phyloP scores from a whole-genome alignment of 2,888 invertebrate species.

The Lapara coniferarum region DNA sequence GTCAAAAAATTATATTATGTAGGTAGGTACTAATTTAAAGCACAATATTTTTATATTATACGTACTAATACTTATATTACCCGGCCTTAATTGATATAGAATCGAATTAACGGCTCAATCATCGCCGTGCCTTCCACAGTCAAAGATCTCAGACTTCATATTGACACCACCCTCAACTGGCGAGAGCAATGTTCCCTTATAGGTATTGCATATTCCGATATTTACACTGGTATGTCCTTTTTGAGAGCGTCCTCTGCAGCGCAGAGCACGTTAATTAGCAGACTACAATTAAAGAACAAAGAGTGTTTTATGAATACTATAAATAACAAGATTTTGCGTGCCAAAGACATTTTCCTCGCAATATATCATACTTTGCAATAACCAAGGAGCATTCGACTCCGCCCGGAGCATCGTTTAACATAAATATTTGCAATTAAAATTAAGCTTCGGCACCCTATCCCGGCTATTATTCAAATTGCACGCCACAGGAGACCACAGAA shows the following conservation, averaged over 20 bases:
- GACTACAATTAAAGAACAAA: constrained; percentile 31
- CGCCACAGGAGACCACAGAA: constrained; percentile 82
- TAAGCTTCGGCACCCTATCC: constrained; percentile 77
- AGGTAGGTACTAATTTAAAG: too few relatives aligned
- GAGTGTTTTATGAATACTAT: constrained; percentile 40
- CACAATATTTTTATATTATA: too few relatives aligned
- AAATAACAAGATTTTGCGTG: constrained; percentile 48
- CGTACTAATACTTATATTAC: too few relatives aligned
- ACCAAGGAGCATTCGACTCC: constrained; percentile 53
- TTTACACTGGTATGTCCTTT: not conserved
- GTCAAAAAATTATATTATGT: too few relatives aligned
- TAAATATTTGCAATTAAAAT: constrained; percentile 84
- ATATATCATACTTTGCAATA: constrained; percentile 77
- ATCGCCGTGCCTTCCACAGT: too few relatives aligned
- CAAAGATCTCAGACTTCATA: too few relatives aligned
- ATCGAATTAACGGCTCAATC: too few relatives aligned
- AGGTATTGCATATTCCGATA: not conserved
- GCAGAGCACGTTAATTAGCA: constrained; percentile 2
- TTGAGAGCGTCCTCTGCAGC: not conserved
- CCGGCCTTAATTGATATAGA: too few relatives aligned
- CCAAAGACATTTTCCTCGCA: constrained; percentile 53
- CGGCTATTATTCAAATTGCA: constrained; percentile 81
- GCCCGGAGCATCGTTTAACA: constrained; percentile 72
- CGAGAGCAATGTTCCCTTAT: too few relatives aligned
- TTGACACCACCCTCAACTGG: too few relatives aligned